Percentiles rank a stretch among this genome's conserved stretches.
These are phyloP conservation scores for Drosophila ogumai DNA, from an alignment of 1,140 invertebrate species.

Conservation along the genomic window DNA sequence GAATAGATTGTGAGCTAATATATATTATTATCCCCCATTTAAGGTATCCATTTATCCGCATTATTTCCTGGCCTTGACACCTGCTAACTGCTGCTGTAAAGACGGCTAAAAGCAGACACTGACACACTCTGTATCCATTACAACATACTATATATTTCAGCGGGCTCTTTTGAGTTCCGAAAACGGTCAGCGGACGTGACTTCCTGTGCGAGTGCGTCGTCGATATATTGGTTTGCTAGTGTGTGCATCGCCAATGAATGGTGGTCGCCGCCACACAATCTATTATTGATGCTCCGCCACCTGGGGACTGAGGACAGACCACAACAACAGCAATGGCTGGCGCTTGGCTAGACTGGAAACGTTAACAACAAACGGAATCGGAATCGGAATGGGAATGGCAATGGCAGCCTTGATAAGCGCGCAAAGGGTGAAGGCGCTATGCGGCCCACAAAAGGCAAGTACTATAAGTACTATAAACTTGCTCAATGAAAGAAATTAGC, in stretches of 20 bases:
- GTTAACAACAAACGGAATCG: conserved; percentile 49
- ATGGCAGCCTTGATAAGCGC: conserved; percentile 60
- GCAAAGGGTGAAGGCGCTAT: conserved; percentile 36
- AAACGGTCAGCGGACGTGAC: conserved; percentile 72
- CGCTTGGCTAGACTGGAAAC: conserved; percentile 63
- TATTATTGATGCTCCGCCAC: conserved; percentile 67
- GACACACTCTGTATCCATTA: conserved; percentile 34
- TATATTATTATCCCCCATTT: background rate
- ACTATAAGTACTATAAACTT: conserved; percentile 51
- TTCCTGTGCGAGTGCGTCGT: conserved; percentile 59
- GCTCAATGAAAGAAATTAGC: conserved; percentile 67
- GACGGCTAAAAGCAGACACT: background rate
- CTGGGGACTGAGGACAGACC: conserved; percentile 34
- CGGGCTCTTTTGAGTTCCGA: conserved; percentile 66
- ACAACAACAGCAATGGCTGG: conserved; percentile 41
- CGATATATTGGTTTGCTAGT: conserved; percentile 46
- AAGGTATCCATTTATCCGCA: conserved; percentile 9
- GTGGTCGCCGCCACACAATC: conserved; percentile 14
- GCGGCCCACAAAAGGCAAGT: conserved; percentile 25
- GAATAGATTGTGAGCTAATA: background rate
- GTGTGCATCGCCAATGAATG: conserved; percentile 2
- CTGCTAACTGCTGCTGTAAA: conserved; percentile 31
- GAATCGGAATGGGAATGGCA: conserved; percentile 9
- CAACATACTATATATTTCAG: conserved; percentile 36
- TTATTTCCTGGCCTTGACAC: conserved; percentile 61